phyloP scores from a whole-genome alignment of 92 coral and sea anemone genomes.

The Bergia puertoricense region DNA sequence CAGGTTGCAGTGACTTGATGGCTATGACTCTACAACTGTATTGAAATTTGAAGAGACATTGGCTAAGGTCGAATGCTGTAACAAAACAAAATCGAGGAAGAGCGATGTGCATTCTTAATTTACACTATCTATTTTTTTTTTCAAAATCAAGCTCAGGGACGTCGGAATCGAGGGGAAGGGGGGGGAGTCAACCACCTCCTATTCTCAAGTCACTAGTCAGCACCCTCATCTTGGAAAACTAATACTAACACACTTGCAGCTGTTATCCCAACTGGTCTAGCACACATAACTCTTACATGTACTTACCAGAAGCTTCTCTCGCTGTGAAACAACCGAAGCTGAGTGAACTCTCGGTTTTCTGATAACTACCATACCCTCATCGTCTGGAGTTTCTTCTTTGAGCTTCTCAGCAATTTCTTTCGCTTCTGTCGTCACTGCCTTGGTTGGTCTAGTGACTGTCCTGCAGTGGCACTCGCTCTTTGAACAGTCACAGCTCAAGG shows the following conservation, averaged over 20 bases:
- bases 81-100: neutral
- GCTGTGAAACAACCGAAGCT: constrained; percentile 31
- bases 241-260: too few species aligned
- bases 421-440: constrained; percentile 64
- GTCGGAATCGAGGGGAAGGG: too few species aligned
- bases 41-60: neutral
- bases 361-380: neutral
- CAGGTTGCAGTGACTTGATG: neutral
- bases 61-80: neutral
- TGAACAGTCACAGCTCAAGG: constrained; percentile 60
- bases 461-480: constrained; percentile 72
- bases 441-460: constrained; percentile 78
- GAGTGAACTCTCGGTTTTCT: constrained; percentile 22
- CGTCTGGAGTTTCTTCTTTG: constrained; percentile 17
- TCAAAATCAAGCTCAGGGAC: too few species aligned
- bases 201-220: too few species aligned
- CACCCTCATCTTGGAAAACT: too few species aligned
- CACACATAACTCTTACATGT: neutral
- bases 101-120: neutral
- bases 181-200: too few species aligned
- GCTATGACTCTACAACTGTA: neutral
- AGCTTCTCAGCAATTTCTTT: constrained; percentile 43
- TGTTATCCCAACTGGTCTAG: neutral
- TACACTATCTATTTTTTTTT: too few species aligned
- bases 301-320: constrained; percentile 73